Evolutionary conservation across 2,888 invertebrate species (phyloP).

Genomic region (Ectropis crepuscularia): DNA sequence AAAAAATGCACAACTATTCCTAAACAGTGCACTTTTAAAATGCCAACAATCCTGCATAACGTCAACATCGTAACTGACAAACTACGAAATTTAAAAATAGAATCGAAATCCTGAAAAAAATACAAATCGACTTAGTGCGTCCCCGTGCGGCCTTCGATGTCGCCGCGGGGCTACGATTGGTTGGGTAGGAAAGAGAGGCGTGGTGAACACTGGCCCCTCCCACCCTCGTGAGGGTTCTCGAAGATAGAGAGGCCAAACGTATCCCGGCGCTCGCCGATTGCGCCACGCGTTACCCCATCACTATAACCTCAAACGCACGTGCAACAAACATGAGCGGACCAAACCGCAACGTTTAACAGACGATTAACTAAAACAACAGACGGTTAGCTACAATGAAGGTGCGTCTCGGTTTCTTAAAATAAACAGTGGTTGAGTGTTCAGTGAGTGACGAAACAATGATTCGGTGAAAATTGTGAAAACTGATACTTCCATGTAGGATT

Average conservation of each 20-base stretch:
- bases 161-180: slow-evolving; percentile 65
- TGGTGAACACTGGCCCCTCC: slow-evolving; percentile 67
- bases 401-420: slow-evolving; percentile 33
- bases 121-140: slow-evolving; percentile 74
- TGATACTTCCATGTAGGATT: slow-evolving; percentile 59
- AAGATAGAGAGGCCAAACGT: slow-evolving; percentile 71
- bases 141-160: slow-evolving; percentile 76
- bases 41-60: slow-evolving; percentile 60
- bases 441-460: slow-evolving; percentile 59
- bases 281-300: slow-evolving; percentile 71
- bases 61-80: slow-evolving; percentile 70
- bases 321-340: slow-evolving; percentile 45
- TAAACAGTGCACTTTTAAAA: slow-evolving; percentile 54
- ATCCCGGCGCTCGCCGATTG: slow-evolving; percentile 79
- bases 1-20: slow-evolving; percentile 47
- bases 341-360: slow-evolving; percentile 26
- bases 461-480: slow-evolving; percentile 42
- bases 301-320: slow-evolving; percentile 61
- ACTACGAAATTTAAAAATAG: slow-evolving; percentile 62
- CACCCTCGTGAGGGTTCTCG: slow-evolving; percentile 71
- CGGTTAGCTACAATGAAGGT: slow-evolving; percentile 26
- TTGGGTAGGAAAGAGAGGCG: slow-evolving; percentile 60
- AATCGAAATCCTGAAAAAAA: slow-evolving; percentile 75
- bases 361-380: slow-evolving; percentile 13
- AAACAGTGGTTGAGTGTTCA: slow-evolving; percentile 46